These are phyloP conservation scores for Notoglanidium macrostoma DNA, from an alignment of 2,797 vertebrate genomes.

Conservation along the genomic window DNA sequence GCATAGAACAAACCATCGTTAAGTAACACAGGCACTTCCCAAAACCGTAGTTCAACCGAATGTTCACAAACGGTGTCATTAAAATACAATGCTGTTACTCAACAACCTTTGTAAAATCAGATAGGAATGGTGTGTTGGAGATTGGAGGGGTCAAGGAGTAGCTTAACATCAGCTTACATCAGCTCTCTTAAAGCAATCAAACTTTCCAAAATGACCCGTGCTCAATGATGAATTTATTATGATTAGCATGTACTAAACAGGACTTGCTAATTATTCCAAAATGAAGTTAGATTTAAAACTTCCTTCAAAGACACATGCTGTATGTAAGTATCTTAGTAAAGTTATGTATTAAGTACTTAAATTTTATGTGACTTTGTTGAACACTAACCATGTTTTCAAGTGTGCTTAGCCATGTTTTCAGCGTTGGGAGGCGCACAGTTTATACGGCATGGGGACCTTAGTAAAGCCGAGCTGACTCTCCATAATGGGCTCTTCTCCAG, in stretches of 20 bases:
- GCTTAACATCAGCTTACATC: not conserved
- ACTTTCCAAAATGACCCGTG: not conserved
- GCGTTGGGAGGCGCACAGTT: constrained; percentile 35
- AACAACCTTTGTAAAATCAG: not conserved
- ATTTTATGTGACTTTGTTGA: not conserved
- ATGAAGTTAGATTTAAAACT: not conserved
- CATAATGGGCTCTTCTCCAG: constrained; percentile 51
- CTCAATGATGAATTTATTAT: not conserved
- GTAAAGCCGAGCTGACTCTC: constrained; percentile 45
- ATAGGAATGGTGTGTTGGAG: not conserved
- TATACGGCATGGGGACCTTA: constrained; percentile 50
- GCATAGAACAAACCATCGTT: no score
- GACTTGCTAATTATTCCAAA: not conserved
- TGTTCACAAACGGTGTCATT: no score
- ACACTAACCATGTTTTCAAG: not conserved
- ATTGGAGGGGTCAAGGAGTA: not conserved
- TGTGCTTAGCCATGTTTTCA: constrained; percentile 10
- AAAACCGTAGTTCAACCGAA: no score
- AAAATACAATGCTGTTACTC: not conserved
- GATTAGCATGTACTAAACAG: not conserved
- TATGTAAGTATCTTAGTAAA: not conserved
- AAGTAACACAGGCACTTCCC: no score
- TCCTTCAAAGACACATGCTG: not conserved
- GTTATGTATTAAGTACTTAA: not conserved
- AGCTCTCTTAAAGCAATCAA: no score